Conservation (phyloP, 2,888 invertebrate species). For the Acleris emargana region DNA sequence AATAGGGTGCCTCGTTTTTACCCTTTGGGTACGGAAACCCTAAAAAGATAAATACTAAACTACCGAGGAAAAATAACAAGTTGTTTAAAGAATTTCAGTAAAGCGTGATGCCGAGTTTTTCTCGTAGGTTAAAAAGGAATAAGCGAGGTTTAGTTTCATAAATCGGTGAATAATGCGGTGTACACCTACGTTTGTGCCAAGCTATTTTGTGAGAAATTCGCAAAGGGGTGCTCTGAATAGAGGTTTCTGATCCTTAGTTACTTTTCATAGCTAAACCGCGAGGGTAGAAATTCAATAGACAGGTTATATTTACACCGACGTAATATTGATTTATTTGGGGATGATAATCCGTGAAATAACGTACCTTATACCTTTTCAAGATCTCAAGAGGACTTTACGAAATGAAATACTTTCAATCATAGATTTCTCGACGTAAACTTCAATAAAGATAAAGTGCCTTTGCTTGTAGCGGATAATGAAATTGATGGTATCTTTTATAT, state of each 20-base stretch:
- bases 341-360: conserved; percentile 28
- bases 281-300: conserved; percentile 48
- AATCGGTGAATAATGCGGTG: conserved; percentile 4
- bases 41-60: no score
- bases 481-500: neutral
- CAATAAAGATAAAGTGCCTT: neutral
- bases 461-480: neutral
- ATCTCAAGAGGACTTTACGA: neutral
- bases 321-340: conserved; percentile 31
- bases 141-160: conserved; percentile 1
- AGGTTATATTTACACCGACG: conserved; percentile 28
- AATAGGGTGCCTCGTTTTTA: no score
- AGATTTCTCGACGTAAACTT: neutral
- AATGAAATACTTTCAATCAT: neutral
- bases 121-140: neutral
- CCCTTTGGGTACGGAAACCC: no score
- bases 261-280: conserved; percentile 51
- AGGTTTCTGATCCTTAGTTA: conserved; percentile 58
- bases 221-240: conserved; percentile 55
- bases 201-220: conserved; percentile 59
- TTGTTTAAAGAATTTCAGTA: no score
- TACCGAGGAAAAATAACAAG: no score
- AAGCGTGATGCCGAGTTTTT: no score
- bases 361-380: no score
- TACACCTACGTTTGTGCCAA: conserved; percentile 49